These are phyloP conservation scores for Carettochelys insculpta DNA, from an alignment of 2,113 vertebrate genomes.

Conservation along the genomic window DNA sequence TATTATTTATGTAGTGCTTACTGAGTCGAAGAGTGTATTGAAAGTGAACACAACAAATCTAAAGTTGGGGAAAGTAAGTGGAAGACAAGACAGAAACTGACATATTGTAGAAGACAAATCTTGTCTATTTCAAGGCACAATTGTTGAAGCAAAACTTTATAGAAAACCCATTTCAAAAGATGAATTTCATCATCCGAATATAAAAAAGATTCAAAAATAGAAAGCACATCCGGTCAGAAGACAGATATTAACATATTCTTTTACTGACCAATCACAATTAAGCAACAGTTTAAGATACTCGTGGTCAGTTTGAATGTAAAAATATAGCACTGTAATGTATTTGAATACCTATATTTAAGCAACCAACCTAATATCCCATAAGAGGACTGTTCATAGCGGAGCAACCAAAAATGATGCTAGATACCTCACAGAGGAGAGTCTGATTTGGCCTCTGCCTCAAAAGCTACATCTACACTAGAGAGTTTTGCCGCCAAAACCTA, in stretches of 20 bases:
- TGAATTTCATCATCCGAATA: neutral
- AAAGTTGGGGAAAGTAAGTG: neutral
- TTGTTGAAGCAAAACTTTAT: neutral
- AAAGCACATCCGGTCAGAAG: neutral
- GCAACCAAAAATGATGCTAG: neutral
- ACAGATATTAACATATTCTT: neutral
- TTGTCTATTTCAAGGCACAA: neutral
- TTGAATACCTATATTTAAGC: neutral
- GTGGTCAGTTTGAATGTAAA: neutral
- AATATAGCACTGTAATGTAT: neutral
- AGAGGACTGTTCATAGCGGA: neutral
- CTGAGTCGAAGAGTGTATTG: neutral
- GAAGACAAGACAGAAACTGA: neutral
- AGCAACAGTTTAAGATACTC: neutral
- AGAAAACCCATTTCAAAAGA: neutral
- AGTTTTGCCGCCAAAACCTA: too few species aligned
- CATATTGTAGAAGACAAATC: neutral
- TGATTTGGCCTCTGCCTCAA: neutral
- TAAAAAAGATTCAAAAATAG: neutral
- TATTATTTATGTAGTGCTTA: neutral
- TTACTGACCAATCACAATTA: neutral
- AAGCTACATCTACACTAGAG: too few species aligned
- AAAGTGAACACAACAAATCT: neutral
- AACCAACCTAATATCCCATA: neutral
- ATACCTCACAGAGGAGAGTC: fast-evolving